phyloP scores from a whole-genome alignment of 2,113 vertebrate species.

The Baryphthengus martii region DNA sequence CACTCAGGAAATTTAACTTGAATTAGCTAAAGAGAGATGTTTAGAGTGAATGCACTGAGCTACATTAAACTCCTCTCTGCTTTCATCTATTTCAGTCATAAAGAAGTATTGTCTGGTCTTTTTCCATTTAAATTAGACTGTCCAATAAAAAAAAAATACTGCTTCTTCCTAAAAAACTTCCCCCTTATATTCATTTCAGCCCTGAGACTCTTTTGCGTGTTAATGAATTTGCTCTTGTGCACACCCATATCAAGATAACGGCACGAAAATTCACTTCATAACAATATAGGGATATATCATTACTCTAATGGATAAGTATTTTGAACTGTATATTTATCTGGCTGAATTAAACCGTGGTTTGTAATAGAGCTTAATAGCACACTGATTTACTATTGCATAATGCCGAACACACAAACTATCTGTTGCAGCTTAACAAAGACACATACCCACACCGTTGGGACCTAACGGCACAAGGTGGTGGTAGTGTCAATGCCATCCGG shows the following conservation, averaged over 20 bases:
- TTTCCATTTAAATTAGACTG: neutral
- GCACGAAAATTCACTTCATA: neutral
- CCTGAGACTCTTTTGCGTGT: neutral
- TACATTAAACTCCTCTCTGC: neutral
- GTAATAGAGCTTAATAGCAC: neutral
- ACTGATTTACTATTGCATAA: neutral
- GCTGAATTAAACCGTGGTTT: neutral
- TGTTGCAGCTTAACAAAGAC: neutral
- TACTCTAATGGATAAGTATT: neutral
- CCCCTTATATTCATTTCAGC: neutral
- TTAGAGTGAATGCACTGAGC: neutral
- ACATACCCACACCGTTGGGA: neutral
- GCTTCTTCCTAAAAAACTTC: neutral
- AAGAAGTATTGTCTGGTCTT: neutral
- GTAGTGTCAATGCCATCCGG: neutral
- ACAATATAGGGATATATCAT: neutral
- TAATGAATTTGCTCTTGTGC: neutral
- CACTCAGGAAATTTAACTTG: neutral
- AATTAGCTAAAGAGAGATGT: neutral
- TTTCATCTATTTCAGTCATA: neutral
- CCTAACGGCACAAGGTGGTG: neutral
- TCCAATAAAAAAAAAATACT: neutral
- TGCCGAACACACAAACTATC: neutral
- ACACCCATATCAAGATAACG: neutral
- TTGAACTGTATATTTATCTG: neutral